These are phyloP conservation scores for Pseudorectes ferrugineus DNA, from an alignment of 2,113 vertebrate species.

Conservation along the genomic window DNA sequence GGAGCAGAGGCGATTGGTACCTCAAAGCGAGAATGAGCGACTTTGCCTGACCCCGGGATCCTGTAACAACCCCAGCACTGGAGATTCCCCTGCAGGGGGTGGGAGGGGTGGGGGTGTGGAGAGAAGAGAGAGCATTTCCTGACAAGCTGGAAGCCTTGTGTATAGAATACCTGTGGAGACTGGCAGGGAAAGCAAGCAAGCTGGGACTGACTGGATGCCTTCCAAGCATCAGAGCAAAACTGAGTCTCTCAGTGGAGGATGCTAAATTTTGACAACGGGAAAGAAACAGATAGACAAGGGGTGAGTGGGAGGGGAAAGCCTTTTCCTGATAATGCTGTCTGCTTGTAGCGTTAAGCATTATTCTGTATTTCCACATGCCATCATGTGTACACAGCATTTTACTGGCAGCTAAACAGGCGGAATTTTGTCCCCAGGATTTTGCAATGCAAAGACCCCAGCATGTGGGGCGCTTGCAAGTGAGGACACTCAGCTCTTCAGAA, in stretches of 20 bases:
- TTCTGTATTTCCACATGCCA: neutral
- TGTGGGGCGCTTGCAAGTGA: neutral
- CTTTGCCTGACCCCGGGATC: neutral
- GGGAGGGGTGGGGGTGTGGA: neutral
- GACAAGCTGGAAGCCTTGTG: slow-evolving; percentile 51
- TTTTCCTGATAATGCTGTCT: slow-evolving; percentile 38
- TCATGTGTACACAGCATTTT: neutral
- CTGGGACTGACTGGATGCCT: slow-evolving; percentile 58
- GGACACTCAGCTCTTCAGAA: neutral
- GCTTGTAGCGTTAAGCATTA: neutral
- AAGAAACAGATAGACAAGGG: slow-evolving; percentile 37
- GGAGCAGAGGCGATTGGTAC: neutral
- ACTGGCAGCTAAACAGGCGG: neutral
- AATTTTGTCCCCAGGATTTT: neutral
- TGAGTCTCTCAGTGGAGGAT: slow-evolving; percentile 45
- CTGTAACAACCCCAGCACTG: neutral
- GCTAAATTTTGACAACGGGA: slow-evolving; percentile 54
- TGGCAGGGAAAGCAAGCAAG: slow-evolving; percentile 45
- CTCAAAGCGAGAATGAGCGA: neutral
- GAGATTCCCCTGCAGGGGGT: slow-evolving; percentile 42
- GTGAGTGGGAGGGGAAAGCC: slow-evolving; percentile 22
- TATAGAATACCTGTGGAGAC: slow-evolving; percentile 58
- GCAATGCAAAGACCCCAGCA: neutral
- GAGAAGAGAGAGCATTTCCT: slow-evolving; percentile 15
- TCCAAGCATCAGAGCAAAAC: slow-evolving; percentile 64